These are phyloP conservation scores for Oncorhynchus keta DNA, from an alignment of 2,113 vertebrate species.

Conservation along the genomic window DNA sequence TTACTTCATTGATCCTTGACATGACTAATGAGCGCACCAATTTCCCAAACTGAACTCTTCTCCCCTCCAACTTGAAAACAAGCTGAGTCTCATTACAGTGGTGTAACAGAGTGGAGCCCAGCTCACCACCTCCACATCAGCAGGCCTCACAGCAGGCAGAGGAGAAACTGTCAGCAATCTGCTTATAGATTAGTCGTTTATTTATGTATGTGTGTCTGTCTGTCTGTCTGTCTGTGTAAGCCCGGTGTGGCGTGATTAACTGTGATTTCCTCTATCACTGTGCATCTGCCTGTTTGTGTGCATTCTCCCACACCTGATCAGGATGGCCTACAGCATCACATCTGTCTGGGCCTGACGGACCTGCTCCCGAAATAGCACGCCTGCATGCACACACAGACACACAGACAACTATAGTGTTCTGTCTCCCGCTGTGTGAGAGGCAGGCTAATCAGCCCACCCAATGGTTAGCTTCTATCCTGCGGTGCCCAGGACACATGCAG, in stretches of 20 bases:
- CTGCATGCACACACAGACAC: conserved; percentile 31
- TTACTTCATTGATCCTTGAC: background rate
- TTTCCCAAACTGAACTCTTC: background rate
- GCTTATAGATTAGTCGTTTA: background rate
- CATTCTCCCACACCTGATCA: conserved; percentile 12
- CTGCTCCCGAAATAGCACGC: conserved; percentile 23
- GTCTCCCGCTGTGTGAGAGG: conserved; percentile 22
- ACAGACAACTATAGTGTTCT: conserved; percentile 8
- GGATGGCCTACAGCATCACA: conserved; percentile 34
- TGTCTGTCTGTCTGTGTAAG: background rate
- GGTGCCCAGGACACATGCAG: conserved; percentile 1
- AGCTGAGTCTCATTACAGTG: background rate
- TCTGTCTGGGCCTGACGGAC: conserved; percentile 23
- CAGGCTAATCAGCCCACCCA: conserved; percentile 47
- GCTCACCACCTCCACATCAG: background rate
- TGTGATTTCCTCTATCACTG: background rate
- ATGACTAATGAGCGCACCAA: background rate
- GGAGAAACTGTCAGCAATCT: background rate
- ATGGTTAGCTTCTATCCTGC: conserved; percentile 28
- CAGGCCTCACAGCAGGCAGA: background rate
- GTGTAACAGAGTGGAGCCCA: background rate
- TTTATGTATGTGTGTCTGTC: background rate
- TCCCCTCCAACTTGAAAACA: background rate
- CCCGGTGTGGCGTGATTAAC: background rate
- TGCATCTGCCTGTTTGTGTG: conserved; percentile 2